A percentile compares a stretch with the other conserved stretches of the same genome.
These are phyloP conservation scores for Paramormyrops hopkinsi DNA, from an alignment of 2,797 vertebrate species.

Conservation along the genomic window DNA sequence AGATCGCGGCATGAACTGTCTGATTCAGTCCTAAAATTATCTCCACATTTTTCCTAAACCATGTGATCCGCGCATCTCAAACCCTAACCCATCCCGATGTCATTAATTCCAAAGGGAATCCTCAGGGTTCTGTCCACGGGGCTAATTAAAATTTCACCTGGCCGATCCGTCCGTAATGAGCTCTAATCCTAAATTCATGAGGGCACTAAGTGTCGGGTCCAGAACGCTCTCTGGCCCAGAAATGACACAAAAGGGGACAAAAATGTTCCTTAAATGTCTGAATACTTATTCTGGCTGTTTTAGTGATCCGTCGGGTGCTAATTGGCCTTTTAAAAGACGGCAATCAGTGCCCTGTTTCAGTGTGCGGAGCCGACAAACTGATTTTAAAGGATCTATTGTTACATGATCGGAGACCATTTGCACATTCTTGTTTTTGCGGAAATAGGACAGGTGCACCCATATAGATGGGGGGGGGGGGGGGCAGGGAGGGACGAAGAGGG, in stretches of 20 bases:
- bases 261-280: neutral
- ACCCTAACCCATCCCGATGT: neutral
- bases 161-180: neutral
- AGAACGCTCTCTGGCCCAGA: neutral
- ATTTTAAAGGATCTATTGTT: neutral
- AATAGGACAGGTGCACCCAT: neutral
- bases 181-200: slow-evolving; percentile 8
- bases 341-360: neutral
- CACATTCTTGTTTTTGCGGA: neutral
- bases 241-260: neutral
- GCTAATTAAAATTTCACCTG: slow-evolving; percentile 4
- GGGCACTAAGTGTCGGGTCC: neutral
- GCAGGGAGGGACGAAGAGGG: neutral
- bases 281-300: neutral
- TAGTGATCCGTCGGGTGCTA: neutral
- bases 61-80: neutral
- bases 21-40: neutral
- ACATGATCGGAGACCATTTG: neutral
- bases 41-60: neutral
- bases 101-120: neutral
- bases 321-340: neutral
- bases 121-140: neutral
- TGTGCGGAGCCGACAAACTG: neutral
- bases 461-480: neutral
- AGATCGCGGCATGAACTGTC: neutral